Evolutionary conservation across 2,113 vertebrate species (phyloP), one percentile per base, ranked within the genome.

Genomic region (Coreoperca whiteheadi): DNA sequence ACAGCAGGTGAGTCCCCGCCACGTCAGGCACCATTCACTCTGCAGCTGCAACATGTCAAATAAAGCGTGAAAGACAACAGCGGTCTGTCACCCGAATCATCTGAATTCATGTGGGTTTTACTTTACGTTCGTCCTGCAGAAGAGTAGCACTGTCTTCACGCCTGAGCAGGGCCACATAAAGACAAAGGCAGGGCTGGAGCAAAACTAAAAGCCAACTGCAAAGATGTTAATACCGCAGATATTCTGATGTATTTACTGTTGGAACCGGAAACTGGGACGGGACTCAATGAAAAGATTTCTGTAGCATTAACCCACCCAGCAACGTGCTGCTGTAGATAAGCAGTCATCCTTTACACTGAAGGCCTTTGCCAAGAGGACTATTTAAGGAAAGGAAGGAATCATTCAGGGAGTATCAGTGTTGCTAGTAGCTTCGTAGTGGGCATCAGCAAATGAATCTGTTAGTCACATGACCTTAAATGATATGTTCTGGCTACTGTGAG

Each of bases 1-100:
- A 8, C 65, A 43, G 64, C 77, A 87, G 90, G 88, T 93, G 85
- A 92, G 91, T 91, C 39, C 23, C 15, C 20, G 79, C 25, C 48
- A 14, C 2, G 4, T 25, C 61, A 21, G 18, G 71, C 54, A 43
- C 71, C 41, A 11, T 28, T 70, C 50, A 48, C 21, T 48, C 34
- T 6, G 65, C 83, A 84, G 68, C 50, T 30, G 25, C 37, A 67
- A 66, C 12, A 53, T 4, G 46, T 41, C 65, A 28, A 30, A 48
- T 60, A 9, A 21, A 71, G 71, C 53, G 23, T 76, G 18, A 23
- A 32, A 37, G 39, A 15, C 25, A 56, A 37, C 30, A 15, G 25
- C 28, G 20, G 11, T 37, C 21, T 34, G 30, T 69, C 20, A 25
- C 2, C 11, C 8, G 16, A 57, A 37, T 65, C 5, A 6, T 66